phyloP scores from a whole-genome alignment of 2,797 vertebrate species.

The Miichthys miiuy region DNA sequence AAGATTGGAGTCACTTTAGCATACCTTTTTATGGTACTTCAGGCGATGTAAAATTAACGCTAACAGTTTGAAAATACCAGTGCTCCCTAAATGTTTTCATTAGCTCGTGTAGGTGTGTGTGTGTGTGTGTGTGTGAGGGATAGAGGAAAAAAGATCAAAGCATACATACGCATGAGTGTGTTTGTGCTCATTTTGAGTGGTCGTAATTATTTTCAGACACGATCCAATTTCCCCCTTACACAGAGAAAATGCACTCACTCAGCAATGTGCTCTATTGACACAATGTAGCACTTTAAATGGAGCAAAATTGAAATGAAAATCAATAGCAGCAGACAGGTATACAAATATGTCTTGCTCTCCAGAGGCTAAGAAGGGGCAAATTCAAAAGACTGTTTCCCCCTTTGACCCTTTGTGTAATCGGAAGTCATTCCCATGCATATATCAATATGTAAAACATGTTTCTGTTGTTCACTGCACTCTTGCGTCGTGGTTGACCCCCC shows the following conservation, averaged over 20 bases:
- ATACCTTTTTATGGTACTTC: conserved; percentile 6
- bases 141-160: not conserved
- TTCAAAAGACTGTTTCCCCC: not conserved
- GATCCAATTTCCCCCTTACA: conserved; percentile 54
- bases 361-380: conserved; percentile 10
- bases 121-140: not conserved
- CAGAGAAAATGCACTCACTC: conserved; percentile 48
- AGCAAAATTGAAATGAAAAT: conserved; percentile 68
- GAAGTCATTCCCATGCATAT: conserved; percentile 11
- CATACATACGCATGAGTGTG: conserved; percentile 21
- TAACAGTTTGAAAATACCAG: conserved; percentile 11
- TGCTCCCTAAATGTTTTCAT: conserved; percentile 9
- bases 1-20: conserved; percentile 12
- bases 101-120: not conserved
- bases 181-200: conserved; percentile 54
- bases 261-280: conserved; percentile 53
- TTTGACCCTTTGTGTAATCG: conserved; percentile 18
- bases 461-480: not conserved
- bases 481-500: conserved; percentile 1
- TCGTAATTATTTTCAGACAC: conserved; percentile 67
- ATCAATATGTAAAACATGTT: conserved; percentile 3
- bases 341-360: conserved; percentile 23
- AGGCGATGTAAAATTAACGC: conserved; percentile 5
- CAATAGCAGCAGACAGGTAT: conserved; percentile 51
- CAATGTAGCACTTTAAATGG: conserved; percentile 44